Evolutionary conservation across 2,797 vertebrate species (phyloP).

Genomic region (Euphonia xanthogaster): DNA sequence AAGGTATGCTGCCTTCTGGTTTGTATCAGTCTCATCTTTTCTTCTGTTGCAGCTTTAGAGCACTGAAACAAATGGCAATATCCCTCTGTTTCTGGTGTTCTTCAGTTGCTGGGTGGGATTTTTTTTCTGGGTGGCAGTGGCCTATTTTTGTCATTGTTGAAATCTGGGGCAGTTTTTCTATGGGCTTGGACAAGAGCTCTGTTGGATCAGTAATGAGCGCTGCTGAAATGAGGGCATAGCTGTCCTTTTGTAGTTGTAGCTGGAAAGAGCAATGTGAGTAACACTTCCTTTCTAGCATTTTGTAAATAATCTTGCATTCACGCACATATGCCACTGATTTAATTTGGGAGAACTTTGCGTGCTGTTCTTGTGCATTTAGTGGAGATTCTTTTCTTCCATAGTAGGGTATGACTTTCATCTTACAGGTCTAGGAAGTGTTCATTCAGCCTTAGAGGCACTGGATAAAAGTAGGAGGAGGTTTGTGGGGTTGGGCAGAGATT

Average conservation of each 20-base stretch:
- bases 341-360: background rate
- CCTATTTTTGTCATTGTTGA: conserved; percentile 20
- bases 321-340: background rate
- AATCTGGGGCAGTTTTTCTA: conserved; percentile 11
- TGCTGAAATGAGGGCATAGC: conserved; percentile 15
- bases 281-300: background rate
- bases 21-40: background rate
- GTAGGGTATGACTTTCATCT: background rate
- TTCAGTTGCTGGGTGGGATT: background rate
- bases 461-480: background rate
- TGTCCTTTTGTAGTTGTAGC: background rate
- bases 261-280: background rate
- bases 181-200: conserved; percentile 2
- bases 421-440: background rate
- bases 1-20: background rate
- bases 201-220: background rate
- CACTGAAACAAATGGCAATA: background rate
- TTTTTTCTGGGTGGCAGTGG: background rate
- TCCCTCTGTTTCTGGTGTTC: background rate
- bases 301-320: background rate
- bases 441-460: background rate
- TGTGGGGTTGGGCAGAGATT: background rate
- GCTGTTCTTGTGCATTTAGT: background rate
- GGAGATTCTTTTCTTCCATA: background rate
- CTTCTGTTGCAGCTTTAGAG: background rate